Evolutionary conservation across 2,888 invertebrate genomes (phyloP).

Genomic region (Eupithecia insigniata): DNA sequence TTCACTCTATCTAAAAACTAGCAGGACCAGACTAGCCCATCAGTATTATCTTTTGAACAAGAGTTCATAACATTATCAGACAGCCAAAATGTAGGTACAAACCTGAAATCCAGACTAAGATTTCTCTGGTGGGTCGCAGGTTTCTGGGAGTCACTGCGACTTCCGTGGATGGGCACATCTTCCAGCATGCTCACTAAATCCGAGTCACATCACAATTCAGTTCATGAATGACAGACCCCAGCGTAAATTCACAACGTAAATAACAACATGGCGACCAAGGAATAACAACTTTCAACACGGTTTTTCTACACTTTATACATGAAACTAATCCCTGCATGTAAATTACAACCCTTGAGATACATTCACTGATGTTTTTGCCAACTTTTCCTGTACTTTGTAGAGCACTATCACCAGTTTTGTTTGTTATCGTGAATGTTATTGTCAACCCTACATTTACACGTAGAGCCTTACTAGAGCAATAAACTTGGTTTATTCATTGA

Average conservation of each 20-base stretch:
- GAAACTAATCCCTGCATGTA: conserved; percentile 45
- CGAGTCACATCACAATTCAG: conserved; percentile 68
- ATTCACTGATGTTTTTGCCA: conserved; percentile 25
- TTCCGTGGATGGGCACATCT: conserved; percentile 82
- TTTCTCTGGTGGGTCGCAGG: conserved; percentile 90
- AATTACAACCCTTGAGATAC: conserved; percentile 41
- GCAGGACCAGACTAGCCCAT: background rate
- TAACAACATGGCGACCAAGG: conserved; percentile 80
- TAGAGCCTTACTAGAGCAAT: conserved; percentile 28
- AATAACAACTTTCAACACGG: conserved; percentile 45
- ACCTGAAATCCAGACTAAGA: conserved; percentile 95
- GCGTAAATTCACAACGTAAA: conserved; percentile 73
- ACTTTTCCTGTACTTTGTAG: conserved; percentile 13
- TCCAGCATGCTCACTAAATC: conserved; percentile 81
- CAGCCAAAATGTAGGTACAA: conserved; percentile 49
- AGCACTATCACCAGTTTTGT: conserved; percentile 27
- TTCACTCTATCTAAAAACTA: background rate
- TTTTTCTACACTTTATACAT: conserved; percentile 33
- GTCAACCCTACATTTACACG: conserved; percentile 23
- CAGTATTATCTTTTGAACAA: background rate
- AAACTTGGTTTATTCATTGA: conserved; percentile 20
- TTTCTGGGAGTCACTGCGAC: conserved; percentile 74
- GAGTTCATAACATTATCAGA: background rate
- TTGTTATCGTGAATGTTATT: conserved; percentile 22
- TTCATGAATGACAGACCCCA: conserved; percentile 60